These are phyloP conservation scores for Cydia amplana DNA, from an alignment of 1,140 invertebrate genomes.

Conservation along the genomic window DNA sequence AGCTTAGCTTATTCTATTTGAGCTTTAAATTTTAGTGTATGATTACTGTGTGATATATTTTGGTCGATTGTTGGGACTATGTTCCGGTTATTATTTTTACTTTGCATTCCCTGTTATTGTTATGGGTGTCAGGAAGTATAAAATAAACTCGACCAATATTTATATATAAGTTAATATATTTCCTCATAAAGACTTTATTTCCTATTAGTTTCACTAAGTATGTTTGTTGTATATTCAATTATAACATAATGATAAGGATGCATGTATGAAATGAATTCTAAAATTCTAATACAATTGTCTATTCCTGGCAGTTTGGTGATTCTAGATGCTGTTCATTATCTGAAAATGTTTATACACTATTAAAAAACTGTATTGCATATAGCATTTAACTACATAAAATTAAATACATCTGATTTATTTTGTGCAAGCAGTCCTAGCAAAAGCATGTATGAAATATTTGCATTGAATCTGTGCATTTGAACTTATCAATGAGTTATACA, in stretches of 20 bases:
- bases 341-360: slow-evolving; percentile 3
- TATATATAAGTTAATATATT: slow-evolving; percentile 30
- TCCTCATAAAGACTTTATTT: slow-evolving; percentile 11
- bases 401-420: background rate
- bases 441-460: background rate
- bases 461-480: slow-evolving; percentile 6
- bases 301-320: background rate
- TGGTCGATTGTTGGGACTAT: slow-evolving; percentile 44
- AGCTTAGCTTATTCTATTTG: slow-evolving; percentile 60
- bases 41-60: slow-evolving; percentile 37
- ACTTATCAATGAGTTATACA: background rate
- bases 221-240: background rate
- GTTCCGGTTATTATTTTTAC: background rate
- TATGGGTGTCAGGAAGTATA: slow-evolving; percentile 23
- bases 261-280: slow-evolving; percentile 7
- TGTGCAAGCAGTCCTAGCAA: background rate
- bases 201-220: slow-evolving; percentile 20
- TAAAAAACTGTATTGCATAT: slow-evolving; percentile 12
- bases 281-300: slow-evolving; percentile 18
- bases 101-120: slow-evolving; percentile 18
- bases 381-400: slow-evolving; percentile 5
- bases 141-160: slow-evolving; percentile 28
- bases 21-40: slow-evolving; percentile 64
- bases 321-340: background rate
- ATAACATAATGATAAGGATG: slow-evolving; percentile 17